A percentile compares a stretch with the other conserved stretches of the same genome.
Evolutionary conservation across 1,140 invertebrate genomes (phyloP).

Genomic region (Drosophila bifasciata): DNA sequence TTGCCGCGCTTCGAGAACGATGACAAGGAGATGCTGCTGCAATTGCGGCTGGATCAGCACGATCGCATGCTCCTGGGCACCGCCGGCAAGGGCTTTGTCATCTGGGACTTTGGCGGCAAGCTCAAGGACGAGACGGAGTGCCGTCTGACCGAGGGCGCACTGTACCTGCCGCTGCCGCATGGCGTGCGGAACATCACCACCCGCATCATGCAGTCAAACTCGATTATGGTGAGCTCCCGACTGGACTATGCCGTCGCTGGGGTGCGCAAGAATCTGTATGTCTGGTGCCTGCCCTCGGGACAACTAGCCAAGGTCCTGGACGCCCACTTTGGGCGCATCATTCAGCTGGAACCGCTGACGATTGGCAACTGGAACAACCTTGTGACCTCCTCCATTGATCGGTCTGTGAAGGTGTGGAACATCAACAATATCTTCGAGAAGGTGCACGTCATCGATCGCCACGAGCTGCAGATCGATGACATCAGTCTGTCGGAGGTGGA

Average conservation of each 20-base stretch:
- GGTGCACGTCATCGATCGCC: conserved; percentile 97
- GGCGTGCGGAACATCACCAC: conserved; percentile 97
- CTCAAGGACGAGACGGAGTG: conserved; percentile 48
- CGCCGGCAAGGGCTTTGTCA: conserved; percentile 91
- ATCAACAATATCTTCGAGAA: conserved; percentile 99
- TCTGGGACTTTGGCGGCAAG: conserved; percentile 87
- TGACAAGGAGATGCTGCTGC: conserved; percentile 90
- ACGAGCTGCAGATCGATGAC: conserved; percentile 97
- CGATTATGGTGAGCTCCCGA: conserved; percentile 94
- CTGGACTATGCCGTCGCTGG: conserved; percentile 97
- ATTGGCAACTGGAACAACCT: conserved; percentile 96
- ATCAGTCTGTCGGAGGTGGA: conserved; percentile 92
- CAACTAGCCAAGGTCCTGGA: conserved; percentile 96
- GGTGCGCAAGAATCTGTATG: conserved; percentile 97
- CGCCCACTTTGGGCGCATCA: conserved; percentile 98
- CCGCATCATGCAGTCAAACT: conserved; percentile 94
- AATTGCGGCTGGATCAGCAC: conserved; percentile 91
- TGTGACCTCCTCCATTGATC: conserved; percentile 98
- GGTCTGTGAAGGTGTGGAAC: conserved; percentile 99
- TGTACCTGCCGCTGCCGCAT: conserved; percentile 92
- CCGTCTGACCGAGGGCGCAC: conserved; percentile 85
- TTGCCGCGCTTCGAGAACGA: conserved; percentile 88
- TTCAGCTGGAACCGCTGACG: conserved; percentile 93
- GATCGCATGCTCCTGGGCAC: conserved; percentile 93
- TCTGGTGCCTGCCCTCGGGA: conserved; percentile 93